phyloP scores from a whole-genome alignment of 2,888 invertebrate genomes.

The Caenorhabditis parvicauda region DNA sequence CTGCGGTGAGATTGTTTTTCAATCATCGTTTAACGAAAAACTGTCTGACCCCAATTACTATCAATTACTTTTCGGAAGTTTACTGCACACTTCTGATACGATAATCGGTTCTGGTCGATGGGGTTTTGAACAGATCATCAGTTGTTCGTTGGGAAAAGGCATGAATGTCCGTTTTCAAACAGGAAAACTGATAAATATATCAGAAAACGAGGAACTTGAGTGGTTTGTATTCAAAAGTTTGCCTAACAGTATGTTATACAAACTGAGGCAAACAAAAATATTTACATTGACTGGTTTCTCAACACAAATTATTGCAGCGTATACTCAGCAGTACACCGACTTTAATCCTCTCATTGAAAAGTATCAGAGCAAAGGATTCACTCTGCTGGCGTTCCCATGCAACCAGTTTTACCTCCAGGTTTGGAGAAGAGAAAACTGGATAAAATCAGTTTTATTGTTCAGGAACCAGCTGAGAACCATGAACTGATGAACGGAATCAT shows the following conservation, averaged over 20 bases:
- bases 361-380: slow-evolving; percentile 54
- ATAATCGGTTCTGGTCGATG: no score
- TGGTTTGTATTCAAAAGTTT: no score
- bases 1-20: slow-evolving; percentile 47
- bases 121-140: no score
- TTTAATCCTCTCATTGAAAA: slow-evolving; percentile 61
- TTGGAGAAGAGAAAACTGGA: background rate
- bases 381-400: slow-evolving; percentile 62
- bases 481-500: slow-evolving; percentile 60
- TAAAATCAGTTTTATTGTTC: slow-evolving; percentile 4
- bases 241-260: background rate
- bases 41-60: background rate
- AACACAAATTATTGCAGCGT: slow-evolving; percentile 48
- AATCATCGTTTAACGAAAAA: slow-evolving; percentile 1
- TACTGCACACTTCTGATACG: no score
- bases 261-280: background rate
- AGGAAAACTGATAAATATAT: background rate
- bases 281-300: no score
- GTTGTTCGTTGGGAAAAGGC: no score
- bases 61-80: background rate
- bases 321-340: slow-evolving; percentile 62
- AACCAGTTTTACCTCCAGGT: slow-evolving; percentile 62
- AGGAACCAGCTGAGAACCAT: slow-evolving; percentile 63
- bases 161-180: background rate
- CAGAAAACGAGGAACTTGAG: background rate